phyloP scores from a whole-genome alignment of 2,797 vertebrate species.

The Bradypodion ventrale region DNA sequence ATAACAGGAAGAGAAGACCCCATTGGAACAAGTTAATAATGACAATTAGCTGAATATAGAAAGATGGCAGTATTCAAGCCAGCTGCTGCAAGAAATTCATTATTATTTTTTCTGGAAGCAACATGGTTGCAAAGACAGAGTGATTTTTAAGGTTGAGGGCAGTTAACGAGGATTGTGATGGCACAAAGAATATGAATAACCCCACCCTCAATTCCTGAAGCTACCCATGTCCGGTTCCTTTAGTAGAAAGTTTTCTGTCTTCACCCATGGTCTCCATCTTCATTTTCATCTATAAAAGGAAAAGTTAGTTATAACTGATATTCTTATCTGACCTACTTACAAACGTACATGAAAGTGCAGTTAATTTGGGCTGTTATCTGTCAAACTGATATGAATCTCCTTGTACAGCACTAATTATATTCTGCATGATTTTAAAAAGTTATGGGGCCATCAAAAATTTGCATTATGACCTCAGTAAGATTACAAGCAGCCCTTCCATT shows the following conservation, averaged over 20 bases:
- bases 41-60: background rate
- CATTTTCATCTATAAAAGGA: conserved; percentile 62
- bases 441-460: conserved; percentile 27
- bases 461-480: conserved; percentile 46
- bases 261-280: conserved; percentile 29
- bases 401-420: conserved; percentile 73
- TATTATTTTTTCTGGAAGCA: background rate
- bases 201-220: background rate
- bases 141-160: background rate
- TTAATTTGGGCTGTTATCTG: conserved; percentile 73
- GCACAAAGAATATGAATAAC: background rate
- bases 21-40: background rate
- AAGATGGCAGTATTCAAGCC: no score
- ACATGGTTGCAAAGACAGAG: background rate
- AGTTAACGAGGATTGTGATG: background rate
- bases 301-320: conserved; percentile 69
- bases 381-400: conserved; percentile 73
- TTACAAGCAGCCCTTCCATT: background rate
- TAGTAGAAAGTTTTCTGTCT: background rate
- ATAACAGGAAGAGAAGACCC: no score
- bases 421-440: conserved; percentile 59
- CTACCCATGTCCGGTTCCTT: background rate
- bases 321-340: conserved; percentile 76
- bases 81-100: background rate
- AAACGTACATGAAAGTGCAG: conserved; percentile 71